Base-by-base conservation (phyloP, 1,140 invertebrate genomes). In the Pentalonia nigronervosa region DNA sequence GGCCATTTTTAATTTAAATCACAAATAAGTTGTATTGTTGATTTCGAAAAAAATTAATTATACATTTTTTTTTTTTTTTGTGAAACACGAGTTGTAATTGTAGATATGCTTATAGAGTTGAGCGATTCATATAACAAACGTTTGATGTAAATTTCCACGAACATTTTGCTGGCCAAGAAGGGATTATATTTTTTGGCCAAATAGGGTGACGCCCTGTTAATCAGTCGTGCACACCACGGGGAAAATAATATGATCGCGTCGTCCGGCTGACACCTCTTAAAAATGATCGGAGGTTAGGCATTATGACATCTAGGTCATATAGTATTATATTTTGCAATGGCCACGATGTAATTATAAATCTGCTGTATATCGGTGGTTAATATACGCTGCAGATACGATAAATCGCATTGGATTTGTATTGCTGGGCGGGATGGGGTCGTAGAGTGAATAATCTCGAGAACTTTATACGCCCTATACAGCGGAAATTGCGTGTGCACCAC, bases 381-480 rank as follows among this genome's bases (percentile, higher is more conserved):
- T 76, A 76, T 20, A n/a, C n/a, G n/a, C 30, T 76, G 60, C n/a
- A n/a, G 60, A 76, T 76, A 76, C 60, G 14, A 76, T 76, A 76
- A 76, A 76, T 76, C 30, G 60, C 60, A 76, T 76, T n/a, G 60
- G n/a, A 34, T 76, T 76, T 76, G n/a, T 76, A n/a, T n/a, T 76
- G 30, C 14, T 76, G n/a, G 60, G 14, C n/a, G n/a, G n/a, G 60
- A 76, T 67, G 7, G 60, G 60, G n/a, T 76, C n/a, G n/a, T n/a
- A 1, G 60, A 76, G 60, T 76, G 60, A 76, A 76, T 34, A 76
- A 76, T 76, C 60, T 76, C n/a, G n/a, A 76, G 60, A 76, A 30
- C 60, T 76, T 76, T 76, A 76, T 76, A 76, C n/a, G 60, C 60
- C 60, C 60, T 34, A n/a, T 76, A n/a, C 30, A 0, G 1, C 7